Evolutionary conservation across 2,888 invertebrate genomes (phyloP).

Genomic region (Drosophila kambysellisi): DNA sequence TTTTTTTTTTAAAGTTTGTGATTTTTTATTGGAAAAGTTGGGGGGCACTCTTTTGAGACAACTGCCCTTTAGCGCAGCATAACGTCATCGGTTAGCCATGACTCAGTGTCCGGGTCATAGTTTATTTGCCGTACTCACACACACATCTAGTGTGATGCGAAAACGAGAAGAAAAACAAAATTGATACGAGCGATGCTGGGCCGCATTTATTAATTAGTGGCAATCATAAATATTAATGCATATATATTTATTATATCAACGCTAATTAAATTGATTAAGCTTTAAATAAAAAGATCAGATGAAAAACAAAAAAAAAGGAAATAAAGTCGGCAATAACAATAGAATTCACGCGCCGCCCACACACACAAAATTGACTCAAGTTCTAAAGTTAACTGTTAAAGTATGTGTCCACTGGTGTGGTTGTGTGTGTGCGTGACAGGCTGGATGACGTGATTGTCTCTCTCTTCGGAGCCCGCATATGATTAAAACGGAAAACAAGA

Average conservation of each 20-base stretch:
- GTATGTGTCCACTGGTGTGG: slow-evolving; percentile 13
- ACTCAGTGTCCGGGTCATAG: slow-evolving; percentile 66
- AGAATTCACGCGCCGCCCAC: slow-evolving; percentile 53
- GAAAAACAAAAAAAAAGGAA: not conserved
- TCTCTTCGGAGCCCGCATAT: slow-evolving; percentile 71
- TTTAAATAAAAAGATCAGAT: slow-evolving; percentile 35
- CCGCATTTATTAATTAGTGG: slow-evolving; percentile 48
- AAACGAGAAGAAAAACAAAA: slow-evolving; percentile 48
- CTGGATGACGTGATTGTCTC: slow-evolving; percentile 79
- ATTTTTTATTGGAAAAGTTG: slow-evolving; percentile 69
- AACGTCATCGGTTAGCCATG: slow-evolving; percentile 74
- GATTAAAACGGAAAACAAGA: slow-evolving; percentile 81
- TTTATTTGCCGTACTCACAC: slow-evolving; percentile 66
- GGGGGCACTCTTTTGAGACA: slow-evolving; percentile 67
- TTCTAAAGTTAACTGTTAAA: slow-evolving; percentile 66
- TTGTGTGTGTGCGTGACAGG: slow-evolving; percentile 53
- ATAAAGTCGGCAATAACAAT: slow-evolving; percentile 47
- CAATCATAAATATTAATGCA: slow-evolving; percentile 31
- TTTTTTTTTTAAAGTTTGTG: slow-evolving; percentile 53
- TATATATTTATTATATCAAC: slow-evolving; percentile 2
- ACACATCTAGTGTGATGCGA: slow-evolving; percentile 25
- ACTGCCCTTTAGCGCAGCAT: slow-evolving; percentile 73
- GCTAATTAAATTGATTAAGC: slow-evolving; percentile 63
- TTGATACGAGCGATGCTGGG: slow-evolving; percentile 53
- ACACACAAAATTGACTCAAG: slow-evolving; percentile 32